phyloP scores from a whole-genome alignment of 2,888 invertebrate genomes.

The Clanis bilineata region DNA sequence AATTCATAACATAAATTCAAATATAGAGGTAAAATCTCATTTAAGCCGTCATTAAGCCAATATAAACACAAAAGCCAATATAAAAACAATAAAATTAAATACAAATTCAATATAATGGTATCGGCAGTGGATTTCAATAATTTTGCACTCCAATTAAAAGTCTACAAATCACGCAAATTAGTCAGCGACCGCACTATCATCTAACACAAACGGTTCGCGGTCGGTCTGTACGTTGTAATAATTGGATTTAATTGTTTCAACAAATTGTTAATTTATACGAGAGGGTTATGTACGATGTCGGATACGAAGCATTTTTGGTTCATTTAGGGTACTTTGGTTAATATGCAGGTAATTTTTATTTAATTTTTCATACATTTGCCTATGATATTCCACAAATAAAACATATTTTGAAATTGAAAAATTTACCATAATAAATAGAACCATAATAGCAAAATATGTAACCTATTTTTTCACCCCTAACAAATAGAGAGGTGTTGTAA shows the following conservation, averaged over 20 bases:
- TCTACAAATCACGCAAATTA: slow-evolving; percentile 3
- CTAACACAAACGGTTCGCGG: not conserved
- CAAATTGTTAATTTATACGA: not conserved
- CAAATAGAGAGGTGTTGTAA: too few relatives aligned
- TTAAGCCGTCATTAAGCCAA: not conserved
- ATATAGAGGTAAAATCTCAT: not conserved
- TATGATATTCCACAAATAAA: too few relatives aligned
- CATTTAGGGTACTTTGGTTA: too few relatives aligned
- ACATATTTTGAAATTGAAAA: too few relatives aligned
- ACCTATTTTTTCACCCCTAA: too few relatives aligned
- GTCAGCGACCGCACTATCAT: slow-evolving; percentile 1
- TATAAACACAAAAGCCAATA: not conserved
- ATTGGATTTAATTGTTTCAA: not conserved
- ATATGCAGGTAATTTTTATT: too few relatives aligned
- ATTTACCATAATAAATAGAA: too few relatives aligned
- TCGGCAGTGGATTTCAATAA: not conserved
- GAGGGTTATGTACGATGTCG: not conserved
- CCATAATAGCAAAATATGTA: too few relatives aligned
- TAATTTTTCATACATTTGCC: too few relatives aligned
- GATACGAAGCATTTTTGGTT: not conserved
- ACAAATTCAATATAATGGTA: not conserved
- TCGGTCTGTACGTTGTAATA: not conserved
- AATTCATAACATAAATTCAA: not conserved
- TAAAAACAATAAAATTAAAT: not conserved
- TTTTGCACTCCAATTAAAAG: not conserved